phyloP scores from a whole-genome alignment of 2,888 invertebrate species.

The Drosophila algonquin region DNA sequence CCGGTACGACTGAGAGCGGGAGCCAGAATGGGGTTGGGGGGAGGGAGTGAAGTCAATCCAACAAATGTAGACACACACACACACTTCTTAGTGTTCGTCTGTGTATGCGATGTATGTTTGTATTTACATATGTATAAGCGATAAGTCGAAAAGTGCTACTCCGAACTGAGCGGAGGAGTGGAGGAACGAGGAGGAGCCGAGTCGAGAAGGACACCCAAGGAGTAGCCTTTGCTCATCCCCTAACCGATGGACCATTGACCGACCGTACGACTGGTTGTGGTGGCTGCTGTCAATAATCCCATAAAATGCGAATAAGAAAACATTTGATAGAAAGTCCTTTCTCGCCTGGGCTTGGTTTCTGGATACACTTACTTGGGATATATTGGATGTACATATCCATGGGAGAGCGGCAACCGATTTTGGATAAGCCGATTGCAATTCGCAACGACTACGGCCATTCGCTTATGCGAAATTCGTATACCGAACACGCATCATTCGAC shows the following conservation, averaged over 20 bases:
- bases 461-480: background rate
- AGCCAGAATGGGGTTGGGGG: background rate
- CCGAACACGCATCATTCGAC: background rate
- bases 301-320: constrained; percentile 58
- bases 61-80: background rate
- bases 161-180: constrained; percentile 13
- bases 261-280: constrained; percentile 37
- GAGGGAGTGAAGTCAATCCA: constrained; percentile 13
- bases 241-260: constrained; percentile 16
- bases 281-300: constrained; percentile 61
- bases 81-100: background rate
- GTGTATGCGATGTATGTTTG: constrained; percentile 3
- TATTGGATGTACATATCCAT: background rate
- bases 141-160: constrained; percentile 60
- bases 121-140: constrained; percentile 26
- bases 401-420: background rate
- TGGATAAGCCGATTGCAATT: no score
- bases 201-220: constrained; percentile 29
- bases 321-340: background rate
- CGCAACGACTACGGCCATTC: background rate
- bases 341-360: background rate
- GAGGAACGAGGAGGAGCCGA: background rate
- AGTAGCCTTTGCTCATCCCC: constrained; percentile 13
- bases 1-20: background rate
- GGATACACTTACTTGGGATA: background rate